These are phyloP conservation scores for Xiphias gladius DNA, from an alignment of 2,113 vertebrate species.

Conservation along the genomic window DNA sequence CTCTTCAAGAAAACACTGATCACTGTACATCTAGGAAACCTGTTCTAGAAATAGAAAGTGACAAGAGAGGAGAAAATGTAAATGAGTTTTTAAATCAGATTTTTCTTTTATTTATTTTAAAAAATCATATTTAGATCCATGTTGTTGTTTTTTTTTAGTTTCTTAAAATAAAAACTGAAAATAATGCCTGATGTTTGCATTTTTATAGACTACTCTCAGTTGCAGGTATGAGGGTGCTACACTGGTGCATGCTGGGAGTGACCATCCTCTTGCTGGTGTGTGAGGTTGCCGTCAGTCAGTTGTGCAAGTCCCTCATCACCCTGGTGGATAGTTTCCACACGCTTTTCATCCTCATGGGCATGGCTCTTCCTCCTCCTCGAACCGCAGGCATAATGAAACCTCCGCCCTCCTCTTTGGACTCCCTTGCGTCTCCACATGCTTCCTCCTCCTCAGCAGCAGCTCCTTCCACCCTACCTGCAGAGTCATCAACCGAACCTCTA, in stretches of 20 bases:
- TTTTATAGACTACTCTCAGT: constrained; percentile 20
- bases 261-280: constrained; percentile 75
- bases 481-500: background rate
- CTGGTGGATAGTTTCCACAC: constrained; percentile 84
- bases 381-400: background rate
- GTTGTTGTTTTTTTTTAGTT: no score
- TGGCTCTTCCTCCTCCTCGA: constrained; percentile 54
- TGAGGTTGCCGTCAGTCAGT: constrained; percentile 77
- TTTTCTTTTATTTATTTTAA: no score
- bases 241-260: constrained; percentile 71
- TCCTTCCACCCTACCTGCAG: background rate
- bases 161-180: background rate
- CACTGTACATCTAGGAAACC: no score
- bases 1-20: no score
- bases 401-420: background rate
- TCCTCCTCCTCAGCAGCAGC: background rate
- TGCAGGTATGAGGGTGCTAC: constrained; percentile 65
- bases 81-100: no score
- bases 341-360: constrained; percentile 76
- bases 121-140: no score
- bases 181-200: background rate
- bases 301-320: constrained; percentile 82
- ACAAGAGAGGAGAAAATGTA: no score
- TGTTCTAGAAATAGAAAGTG: no score
- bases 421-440: background rate